These are phyloP conservation scores for Guaruba guarouba DNA, from an alignment of 2,113 vertebrate species.

Conservation along the genomic window DNA sequence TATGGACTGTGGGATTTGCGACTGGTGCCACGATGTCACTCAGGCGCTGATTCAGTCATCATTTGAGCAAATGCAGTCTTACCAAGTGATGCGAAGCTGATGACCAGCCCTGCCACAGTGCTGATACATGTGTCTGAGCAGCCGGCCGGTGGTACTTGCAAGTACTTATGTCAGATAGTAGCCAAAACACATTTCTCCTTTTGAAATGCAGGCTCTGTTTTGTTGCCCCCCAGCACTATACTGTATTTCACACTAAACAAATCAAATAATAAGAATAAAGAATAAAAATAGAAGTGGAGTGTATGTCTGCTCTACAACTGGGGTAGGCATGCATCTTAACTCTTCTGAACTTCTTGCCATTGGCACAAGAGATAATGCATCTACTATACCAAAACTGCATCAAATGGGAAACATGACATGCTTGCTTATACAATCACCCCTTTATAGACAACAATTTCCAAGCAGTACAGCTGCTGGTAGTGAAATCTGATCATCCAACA, in stretches of 20 bases:
- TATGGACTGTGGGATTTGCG: background rate
- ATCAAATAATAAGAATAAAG: background rate
- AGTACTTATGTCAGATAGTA: background rate
- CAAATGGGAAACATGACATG: background rate
- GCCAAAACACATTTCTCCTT: conserved; percentile 1
- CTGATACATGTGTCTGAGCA: background rate
- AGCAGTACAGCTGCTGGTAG: background rate
- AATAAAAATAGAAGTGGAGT: background rate
- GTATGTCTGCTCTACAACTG: background rate
- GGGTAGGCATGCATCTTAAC: background rate
- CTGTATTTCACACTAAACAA: background rate
- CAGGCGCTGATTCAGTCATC: background rate
- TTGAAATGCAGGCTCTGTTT: conserved; percentile 16
- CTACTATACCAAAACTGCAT: background rate
- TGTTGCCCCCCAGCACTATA: background rate
- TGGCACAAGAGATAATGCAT: background rate
- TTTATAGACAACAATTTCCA: background rate
- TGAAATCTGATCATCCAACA: background rate
- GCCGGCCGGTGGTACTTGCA: background rate
- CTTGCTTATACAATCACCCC: background rate
- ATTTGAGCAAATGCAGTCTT: background rate
- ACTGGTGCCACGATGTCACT: background rate
- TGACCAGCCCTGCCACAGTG: background rate
- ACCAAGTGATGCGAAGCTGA: background rate
- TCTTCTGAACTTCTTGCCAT: background rate